Evolutionary conservation across 2,113 vertebrate genomes (phyloP).

Genomic region (Ranitomeya variabilis): DNA sequence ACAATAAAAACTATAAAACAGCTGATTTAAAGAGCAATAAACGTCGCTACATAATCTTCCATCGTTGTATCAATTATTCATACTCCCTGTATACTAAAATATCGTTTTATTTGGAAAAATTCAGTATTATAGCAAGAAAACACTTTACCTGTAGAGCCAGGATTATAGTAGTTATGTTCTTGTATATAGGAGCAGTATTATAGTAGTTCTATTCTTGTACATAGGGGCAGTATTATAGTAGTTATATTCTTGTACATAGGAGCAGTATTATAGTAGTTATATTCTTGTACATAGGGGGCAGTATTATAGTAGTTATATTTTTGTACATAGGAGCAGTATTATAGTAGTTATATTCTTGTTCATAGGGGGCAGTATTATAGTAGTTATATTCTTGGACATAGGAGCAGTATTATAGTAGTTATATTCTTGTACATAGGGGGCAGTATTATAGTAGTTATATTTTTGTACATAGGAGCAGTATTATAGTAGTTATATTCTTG

Average conservation of each 20-base stretch:
- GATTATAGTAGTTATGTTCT: neutral
- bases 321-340: constrained; percentile 3
- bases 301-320: constrained; percentile 10
- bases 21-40: too few species aligned
- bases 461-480: neutral
- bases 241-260: neutral
- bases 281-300: neutral
- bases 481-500: constrained; percentile 9
- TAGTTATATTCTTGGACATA: neutral
- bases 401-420: constrained; percentile 5
- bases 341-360: constrained; percentile 19
- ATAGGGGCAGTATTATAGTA: neutral
- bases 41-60: too few species aligned
- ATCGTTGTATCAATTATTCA: too few species aligned
- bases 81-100: too few species aligned
- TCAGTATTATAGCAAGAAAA: neutral
- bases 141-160: neutral
- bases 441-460: constrained; percentile 17
- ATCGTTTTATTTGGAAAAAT: too few species aligned
- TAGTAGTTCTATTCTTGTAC: neutral
- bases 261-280: neutral
- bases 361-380: neutral
- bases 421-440: neutral
- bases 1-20: too few species aligned
- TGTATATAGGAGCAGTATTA: neutral